Evolutionary conservation across 2,113 vertebrate species (phyloP), one percentile per base, ranked within the genome.

Genomic region (Castor canadensis): DNA sequence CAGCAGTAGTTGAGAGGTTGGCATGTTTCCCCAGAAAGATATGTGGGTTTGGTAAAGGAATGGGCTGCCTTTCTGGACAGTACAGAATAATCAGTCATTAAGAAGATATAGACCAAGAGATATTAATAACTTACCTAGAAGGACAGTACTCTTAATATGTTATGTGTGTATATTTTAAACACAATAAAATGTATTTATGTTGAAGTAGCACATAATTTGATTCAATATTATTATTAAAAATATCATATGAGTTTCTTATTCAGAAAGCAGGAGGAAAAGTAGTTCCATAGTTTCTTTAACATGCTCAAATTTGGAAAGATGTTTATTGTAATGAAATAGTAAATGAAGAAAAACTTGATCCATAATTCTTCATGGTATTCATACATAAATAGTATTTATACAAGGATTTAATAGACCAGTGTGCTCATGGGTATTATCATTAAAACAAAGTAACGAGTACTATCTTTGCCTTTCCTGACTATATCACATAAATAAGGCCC

Each of bases 201-300:
- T 10, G 11, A 94, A 60, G 9, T 58, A 67, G 52, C 93, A 16
- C 11, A 10, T 40, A 90, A 2, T 47, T 4, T 32, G 5, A 60
- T 32, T 80, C 54, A 93, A 5, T 64, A 88, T 35, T 85, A 4
- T 38, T 80, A 56, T 75, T 90, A 95, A 60, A 72, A 93, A 35
- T 49, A 49, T 58, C 15, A 38, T 9, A n/a, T 66, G 10, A 89
- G 5, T 60, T 84, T 92, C 35, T 71, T 64, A 71, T 38, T 35
- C 1, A 69, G 8, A 17, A 89, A 79, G 7, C 12, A 89, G 54
- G 26, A 91, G 2, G 10, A 91, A 4, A 64, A 45, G 20, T 75
- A 64, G 12, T 87, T 87, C 6, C 15, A 30, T n/a, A 38, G 16
- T 2, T 0, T 40, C 0, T 38, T 85, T 88, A 58, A 22, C 4